Base-by-base conservation (phyloP, 2,888 invertebrate genomes). In the Kuschelorhynchus macadamiae region DNA sequence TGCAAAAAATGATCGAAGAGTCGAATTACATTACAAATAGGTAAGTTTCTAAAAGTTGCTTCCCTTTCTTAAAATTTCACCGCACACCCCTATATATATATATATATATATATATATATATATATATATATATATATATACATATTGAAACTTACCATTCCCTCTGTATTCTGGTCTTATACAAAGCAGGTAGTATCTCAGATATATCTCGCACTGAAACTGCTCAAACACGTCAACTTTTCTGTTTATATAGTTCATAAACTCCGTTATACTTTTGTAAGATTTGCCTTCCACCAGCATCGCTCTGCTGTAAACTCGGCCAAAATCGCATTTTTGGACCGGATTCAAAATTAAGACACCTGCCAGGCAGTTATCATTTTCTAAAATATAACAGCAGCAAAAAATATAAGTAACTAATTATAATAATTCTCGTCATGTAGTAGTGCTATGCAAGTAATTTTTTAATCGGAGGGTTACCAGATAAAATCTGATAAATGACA, bases 301-400 rank as follows among this genome's bases (percentile, higher is more conserved):
- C 1, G 78, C 72, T 41, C 81, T 72, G 59, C 79, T 80, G 59
- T 82, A 83, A 8, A 81, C 77, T 50, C 79, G 71, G 16, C 78
- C 80, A 50, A 72, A 81, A 42, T 82, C 81, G 18, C 53, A 65
- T 73, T 82, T 80, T 32, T 74, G 72, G 3, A 81, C 71, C 2
- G 77, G 76, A 53, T 77, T 77, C 49, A 83, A 67, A 4, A 84
- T 57, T 21, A 82, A 63, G n/a, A 78, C 76, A 2, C 82, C 83
- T 5, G 76, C 81, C 2, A 83, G 12, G 8, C 67, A 49, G 14
- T 75, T 72, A 8, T 67, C 72, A 11, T 73, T 73, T 59, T 39
- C 73, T 70, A 20, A 1, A 60, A 46, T 42, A 46, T 39, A 39
- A 18, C 1, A 17, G 36, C 8, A 42, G 16, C 8, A 14, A 42